phyloP scores from a whole-genome alignment of 2,888 invertebrate species.

The Brachylomia viminalis region DNA sequence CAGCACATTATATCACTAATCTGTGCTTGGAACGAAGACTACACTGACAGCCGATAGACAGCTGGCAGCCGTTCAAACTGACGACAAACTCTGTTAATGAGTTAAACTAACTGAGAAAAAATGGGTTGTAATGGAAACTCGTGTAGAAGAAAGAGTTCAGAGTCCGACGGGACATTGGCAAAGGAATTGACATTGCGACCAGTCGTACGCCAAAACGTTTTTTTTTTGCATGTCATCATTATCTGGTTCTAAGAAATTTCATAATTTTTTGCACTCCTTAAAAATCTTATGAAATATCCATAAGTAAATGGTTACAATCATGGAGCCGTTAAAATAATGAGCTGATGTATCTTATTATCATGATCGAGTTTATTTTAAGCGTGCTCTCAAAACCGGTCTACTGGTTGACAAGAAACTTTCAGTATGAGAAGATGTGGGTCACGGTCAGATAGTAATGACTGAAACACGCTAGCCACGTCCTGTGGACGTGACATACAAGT shows the following conservation, averaged over 20 bases:
- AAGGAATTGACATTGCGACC: not conserved
- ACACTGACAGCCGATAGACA: constrained; percentile 33
- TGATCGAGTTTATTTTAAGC: constrained; percentile 16
- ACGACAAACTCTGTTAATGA: constrained; percentile 28
- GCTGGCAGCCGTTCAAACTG: constrained; percentile 45
- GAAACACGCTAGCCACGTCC: constrained; percentile 13
- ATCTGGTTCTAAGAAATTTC: constrained; percentile 38
- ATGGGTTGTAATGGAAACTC: constrained; percentile 17
- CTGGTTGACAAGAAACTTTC: constrained; percentile 5
- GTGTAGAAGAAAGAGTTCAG: not conserved
- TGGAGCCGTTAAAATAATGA: not conserved
- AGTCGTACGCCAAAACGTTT: constrained; percentile 7
- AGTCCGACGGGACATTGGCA: constrained; percentile 3
- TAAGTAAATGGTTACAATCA: not conserved
- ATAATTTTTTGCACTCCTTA: constrained; percentile 1
- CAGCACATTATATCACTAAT: constrained; percentile 25
- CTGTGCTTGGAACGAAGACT: constrained; percentile 10
- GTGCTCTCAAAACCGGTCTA: constrained; percentile 11
- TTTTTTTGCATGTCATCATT: constrained; percentile 12
- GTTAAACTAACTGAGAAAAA: not conserved
- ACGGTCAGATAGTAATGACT: constrained; percentile 18
- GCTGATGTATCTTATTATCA: not conserved
- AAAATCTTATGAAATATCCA: constrained; percentile 40
- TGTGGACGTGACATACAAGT: constrained; percentile 21
- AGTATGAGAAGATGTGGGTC: constrained; percentile 21